phyloP scores from a whole-genome alignment of 2,113 vertebrate genomes.

The Corvus cornix region DNA sequence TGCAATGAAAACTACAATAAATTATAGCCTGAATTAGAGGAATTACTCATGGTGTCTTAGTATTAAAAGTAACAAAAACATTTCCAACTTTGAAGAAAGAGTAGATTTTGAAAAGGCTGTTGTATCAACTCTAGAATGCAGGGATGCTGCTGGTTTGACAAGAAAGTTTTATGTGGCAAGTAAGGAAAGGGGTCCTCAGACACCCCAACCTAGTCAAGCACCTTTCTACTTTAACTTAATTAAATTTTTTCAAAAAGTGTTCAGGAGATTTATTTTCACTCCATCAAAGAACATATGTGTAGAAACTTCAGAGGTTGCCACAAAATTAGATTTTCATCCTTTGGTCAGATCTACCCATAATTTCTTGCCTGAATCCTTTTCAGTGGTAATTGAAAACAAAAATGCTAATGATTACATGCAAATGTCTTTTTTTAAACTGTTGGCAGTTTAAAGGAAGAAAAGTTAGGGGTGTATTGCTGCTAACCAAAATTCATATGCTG shows the following conservation, averaged over 20 bases:
- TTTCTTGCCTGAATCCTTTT: conserved; percentile 9
- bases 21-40: background rate
- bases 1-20: background rate
- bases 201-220: background rate
- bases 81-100: background rate
- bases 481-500: conserved; percentile 50
- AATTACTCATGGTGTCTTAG: background rate
- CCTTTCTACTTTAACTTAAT: background rate
- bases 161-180: background rate
- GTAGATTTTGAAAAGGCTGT: background rate
- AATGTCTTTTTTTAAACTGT: background rate
- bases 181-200: background rate
- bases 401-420: background rate
- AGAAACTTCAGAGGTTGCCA: background rate
- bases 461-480: conserved; percentile 26
- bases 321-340: conserved; percentile 17
- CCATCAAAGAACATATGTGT: background rate
- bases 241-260: background rate
- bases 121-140: background rate
- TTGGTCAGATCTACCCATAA: background rate
- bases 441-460: conserved; percentile 17
- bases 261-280: background rate
- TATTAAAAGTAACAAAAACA: background rate
- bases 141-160: background rate
- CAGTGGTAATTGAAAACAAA: conserved; percentile 23